A percentile compares a stretch with the other conserved stretches of the same genome.
These are phyloP conservation scores for Drosophila kepulauana DNA, from an alignment of 1,140 invertebrate species.

Conservation along the genomic window DNA sequence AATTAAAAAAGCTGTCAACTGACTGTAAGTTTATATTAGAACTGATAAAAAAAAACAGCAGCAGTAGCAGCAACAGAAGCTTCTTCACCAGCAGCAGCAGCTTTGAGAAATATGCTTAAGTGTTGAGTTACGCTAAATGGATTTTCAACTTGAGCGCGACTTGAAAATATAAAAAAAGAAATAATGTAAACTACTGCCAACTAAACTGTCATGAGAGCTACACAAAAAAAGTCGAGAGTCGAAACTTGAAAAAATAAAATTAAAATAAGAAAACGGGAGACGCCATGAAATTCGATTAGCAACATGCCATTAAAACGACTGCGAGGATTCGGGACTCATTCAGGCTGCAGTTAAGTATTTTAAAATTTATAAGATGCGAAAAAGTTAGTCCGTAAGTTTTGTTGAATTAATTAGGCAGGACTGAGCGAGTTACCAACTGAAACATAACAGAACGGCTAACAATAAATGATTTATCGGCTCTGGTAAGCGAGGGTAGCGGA, in stretches of 20 bases:
- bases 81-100: conserved; percentile 14
- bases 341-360: conserved; percentile 69
- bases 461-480: conserved; percentile 70
- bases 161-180: conserved; percentile 49
- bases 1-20: conserved; percentile 79
- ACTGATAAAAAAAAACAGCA: conserved; percentile 57
- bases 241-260: conserved; percentile 26
- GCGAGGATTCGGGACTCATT: conserved; percentile 18
- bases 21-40: conserved; percentile 79
- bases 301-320: conserved; percentile 77
- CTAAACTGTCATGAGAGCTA: conserved; percentile 68
- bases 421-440: conserved; percentile 31
- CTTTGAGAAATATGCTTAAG: conserved; percentile 69
- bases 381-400: conserved; percentile 76
- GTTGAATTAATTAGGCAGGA: conserved; percentile 75
- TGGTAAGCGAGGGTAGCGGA: neutral
- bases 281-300: conserved; percentile 81
- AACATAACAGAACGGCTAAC: conserved; percentile 39
- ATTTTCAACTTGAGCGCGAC: conserved; percentile 62
- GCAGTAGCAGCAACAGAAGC: conserved; percentile 15
- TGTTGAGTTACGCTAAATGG: conserved; percentile 83
- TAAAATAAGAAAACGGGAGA: conserved; percentile 60
- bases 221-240: conserved; percentile 12
- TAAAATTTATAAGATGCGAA: conserved; percentile 83
- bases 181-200: conserved; percentile 74